phyloP scores from a whole-genome alignment of 2,888 invertebrate genomes.

The Osmoderma eremita region DNA sequence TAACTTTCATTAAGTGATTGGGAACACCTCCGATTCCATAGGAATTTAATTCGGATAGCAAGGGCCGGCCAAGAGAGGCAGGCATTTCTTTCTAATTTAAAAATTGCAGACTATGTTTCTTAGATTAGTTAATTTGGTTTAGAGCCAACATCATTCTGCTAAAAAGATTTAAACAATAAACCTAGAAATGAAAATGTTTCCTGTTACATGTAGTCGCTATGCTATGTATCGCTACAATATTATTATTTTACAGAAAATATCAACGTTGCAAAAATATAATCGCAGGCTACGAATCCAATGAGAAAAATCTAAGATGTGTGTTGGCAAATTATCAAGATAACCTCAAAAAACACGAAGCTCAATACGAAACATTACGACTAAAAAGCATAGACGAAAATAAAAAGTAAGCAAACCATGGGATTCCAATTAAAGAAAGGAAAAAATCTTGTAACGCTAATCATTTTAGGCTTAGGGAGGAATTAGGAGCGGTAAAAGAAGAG shows the following conservation, averaged over 20 bases:
- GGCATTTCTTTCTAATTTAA: too few species aligned
- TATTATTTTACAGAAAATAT: slow-evolving; percentile 7
- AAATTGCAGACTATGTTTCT: too few species aligned
- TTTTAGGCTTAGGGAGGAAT: not conserved
- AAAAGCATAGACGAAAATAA: not conserved
- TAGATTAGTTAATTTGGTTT: too few species aligned
- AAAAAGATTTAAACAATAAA: too few species aligned
- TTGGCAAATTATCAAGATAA: not conserved
- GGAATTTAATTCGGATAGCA: too few species aligned
- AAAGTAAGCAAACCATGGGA: not conserved
- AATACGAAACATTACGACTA: not conserved
- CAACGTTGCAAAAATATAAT: not conserved
- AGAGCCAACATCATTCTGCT: too few species aligned
- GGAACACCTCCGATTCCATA: too few species aligned
- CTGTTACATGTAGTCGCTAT: too few species aligned
- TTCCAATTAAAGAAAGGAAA: not conserved
- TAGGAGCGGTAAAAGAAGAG: not conserved
- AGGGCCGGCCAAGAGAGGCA: too few species aligned
- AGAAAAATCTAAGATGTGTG: not conserved
- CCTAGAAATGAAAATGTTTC: too few species aligned
- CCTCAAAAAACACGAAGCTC: not conserved
- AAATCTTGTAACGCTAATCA: not conserved
- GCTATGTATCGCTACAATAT: too few species aligned
- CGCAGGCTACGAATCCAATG: slow-evolving; percentile 9
- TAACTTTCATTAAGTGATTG: too few species aligned